Evolutionary conservation across 2,888 invertebrate genomes (phyloP).

Genomic region (Agonopterix heracliana): DNA sequence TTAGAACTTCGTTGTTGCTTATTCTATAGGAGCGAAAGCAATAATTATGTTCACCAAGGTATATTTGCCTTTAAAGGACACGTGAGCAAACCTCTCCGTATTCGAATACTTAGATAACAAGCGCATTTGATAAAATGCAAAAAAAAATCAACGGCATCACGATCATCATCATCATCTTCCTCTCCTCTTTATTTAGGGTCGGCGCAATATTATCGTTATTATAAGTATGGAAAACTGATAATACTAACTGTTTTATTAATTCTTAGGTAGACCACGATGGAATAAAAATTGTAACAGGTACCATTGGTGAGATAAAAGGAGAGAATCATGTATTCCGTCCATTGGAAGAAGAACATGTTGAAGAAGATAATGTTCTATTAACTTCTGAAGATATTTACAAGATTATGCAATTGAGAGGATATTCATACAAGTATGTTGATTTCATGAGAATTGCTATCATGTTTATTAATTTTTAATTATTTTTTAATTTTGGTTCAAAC

Average conservation of each 20-base stretch:
- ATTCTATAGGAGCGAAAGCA: no score
- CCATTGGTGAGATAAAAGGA: constrained; percentile 9
- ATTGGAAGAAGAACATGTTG: constrained; percentile 6
- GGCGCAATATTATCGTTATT: no score
- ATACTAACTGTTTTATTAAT: not conserved
- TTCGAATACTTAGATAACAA: no score
- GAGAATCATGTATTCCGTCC: constrained; percentile 3
- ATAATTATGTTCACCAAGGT: no score
- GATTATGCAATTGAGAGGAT: constrained; percentile 25
- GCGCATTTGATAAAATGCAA: no score
- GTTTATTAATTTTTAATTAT: not conserved
- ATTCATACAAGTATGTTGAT: constrained; percentile 24
- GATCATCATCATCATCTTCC: no score
- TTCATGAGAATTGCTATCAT: not conserved
- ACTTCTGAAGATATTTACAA: constrained; percentile 28
- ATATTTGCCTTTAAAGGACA: no score
- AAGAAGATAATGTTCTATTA: constrained; percentile 15
- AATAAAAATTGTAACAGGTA: constrained; percentile 21
- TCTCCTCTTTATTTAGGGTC: no score
- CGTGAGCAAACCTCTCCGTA: no score
- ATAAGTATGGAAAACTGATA: no score
- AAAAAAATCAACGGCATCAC: no score
- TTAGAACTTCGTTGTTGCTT: no score
- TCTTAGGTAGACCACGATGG: constrained; percentile 23
- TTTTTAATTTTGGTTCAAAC: not conserved